Evolutionary conservation across 2,113 vertebrate genomes (phyloP).

Genomic region (Ictalurus furcatus): DNA sequence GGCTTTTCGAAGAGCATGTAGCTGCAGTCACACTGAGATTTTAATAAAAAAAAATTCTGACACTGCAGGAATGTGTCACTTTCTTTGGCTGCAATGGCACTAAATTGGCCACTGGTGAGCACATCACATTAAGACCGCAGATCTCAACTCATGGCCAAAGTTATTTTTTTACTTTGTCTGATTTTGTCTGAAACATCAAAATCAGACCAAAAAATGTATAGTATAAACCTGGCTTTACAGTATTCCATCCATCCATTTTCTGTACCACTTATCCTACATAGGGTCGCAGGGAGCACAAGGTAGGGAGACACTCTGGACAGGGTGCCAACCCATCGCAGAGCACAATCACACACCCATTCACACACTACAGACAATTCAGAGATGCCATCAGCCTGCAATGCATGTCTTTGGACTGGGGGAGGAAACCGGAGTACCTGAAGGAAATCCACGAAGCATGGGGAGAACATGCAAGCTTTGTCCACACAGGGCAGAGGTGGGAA

Average conservation of each 20-base stretch:
- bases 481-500: no score
- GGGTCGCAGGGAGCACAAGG: no score
- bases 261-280: no score
- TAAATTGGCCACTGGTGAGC: not conserved
- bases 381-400: no score
- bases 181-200: not conserved
- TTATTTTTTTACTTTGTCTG: not conserved
- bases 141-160: not conserved
- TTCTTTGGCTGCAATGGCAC: not conserved
- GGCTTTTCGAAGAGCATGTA: not conserved
- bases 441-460: no score
- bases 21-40: not conserved
- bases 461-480: no score
- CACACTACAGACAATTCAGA: no score
- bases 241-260: not conserved
- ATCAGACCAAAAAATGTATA: not conserved
- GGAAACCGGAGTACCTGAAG: no score
- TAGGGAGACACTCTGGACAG: no score
- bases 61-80: not conserved
- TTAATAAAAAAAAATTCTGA: not conserved
- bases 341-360: no score
- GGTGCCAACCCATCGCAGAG: no score
- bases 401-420: no score
- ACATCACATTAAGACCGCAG: not conserved
- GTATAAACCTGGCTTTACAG: not conserved